These are phyloP conservation scores for Sebastes iracundus DNA, from an alignment of 2,797 vertebrate genomes.

Conservation along the genomic window DNA sequence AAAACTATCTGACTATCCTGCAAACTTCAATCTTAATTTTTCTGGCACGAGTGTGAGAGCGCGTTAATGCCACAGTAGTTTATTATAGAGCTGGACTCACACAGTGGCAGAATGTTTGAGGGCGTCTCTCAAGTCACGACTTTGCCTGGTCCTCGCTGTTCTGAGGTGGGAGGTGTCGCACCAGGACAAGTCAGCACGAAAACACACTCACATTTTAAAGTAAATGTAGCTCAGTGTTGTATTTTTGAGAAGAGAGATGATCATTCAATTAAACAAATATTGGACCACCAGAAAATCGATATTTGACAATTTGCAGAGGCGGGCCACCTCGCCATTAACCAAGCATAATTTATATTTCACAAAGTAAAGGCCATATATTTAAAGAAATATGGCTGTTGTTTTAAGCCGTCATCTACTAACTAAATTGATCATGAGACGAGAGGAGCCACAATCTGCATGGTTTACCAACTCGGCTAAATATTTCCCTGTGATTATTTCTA, in stretches of 20 bases:
- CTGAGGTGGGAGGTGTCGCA: conserved; percentile 72
- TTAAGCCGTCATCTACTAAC: not conserved
- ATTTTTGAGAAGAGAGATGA: not conserved
- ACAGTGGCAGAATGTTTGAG: conserved; percentile 79
- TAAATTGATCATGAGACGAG: not conserved
- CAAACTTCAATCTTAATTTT: not conserved
- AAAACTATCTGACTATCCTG: not conserved
- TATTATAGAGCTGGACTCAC: conserved; percentile 59
- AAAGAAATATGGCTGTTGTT: not conserved
- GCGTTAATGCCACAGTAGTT: conserved; percentile 48
- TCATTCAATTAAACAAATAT: not conserved
- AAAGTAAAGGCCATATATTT: not conserved
- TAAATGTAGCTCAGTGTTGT: not conserved
- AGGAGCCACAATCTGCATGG: not conserved
- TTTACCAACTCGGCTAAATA: not conserved
- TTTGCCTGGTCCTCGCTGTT: conserved; percentile 63
- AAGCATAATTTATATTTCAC: not conserved
- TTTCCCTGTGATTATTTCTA: not conserved
- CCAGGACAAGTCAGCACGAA: conserved; percentile 35
- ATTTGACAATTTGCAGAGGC: not conserved
- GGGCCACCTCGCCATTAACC: not conserved
- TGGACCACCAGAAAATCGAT: not conserved
- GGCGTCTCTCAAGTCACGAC: conserved; percentile 80
- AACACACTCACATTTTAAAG: conserved; percentile 1
- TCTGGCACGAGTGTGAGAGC: not conserved